phyloP scores from a whole-genome alignment of 1,140 invertebrate genomes.

The Aphaenogaster rudis region DNA sequence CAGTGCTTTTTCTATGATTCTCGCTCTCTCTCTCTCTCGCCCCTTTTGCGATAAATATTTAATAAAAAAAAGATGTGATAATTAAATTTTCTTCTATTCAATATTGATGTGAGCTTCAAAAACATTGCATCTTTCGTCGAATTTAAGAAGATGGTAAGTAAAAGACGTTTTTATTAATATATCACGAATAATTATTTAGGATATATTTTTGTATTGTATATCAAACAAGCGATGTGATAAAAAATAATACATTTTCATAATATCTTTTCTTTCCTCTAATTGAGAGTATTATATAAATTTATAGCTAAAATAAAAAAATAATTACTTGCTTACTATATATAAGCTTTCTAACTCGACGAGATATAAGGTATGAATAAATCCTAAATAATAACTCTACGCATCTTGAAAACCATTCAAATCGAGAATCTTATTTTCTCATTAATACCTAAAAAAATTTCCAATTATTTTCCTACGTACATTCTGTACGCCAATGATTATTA shows the following conservation, averaged over 20 bases:
- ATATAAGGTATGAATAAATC: too few relatives aligned
- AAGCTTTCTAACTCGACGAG: too few relatives aligned
- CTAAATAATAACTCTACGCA: not conserved
- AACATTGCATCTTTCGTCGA: not conserved
- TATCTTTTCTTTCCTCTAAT: not conserved
- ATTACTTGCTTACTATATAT: not conserved
- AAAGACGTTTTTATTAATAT: not conserved
- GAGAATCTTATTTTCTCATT: not conserved
- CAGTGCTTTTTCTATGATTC: not conserved
- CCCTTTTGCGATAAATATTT: not conserved
- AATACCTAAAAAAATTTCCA: not conserved
- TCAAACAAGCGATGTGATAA: too few relatives aligned
- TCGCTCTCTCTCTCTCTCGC: too few relatives aligned
- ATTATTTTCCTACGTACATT: not conserved
- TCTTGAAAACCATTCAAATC: not conserved
- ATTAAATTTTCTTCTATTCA: not conserved
- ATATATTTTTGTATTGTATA: not conserved
- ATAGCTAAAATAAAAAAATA: not conserved
- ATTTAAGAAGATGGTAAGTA: not conserved
- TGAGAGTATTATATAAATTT: not conserved
- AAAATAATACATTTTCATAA: not conserved
- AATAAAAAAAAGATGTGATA: not conserved
- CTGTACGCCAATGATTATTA: not conserved
- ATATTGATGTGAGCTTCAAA: not conserved
- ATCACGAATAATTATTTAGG: not conserved